These are phyloP conservation scores for Metaphire vulgaris DNA, from an alignment of 1,140 invertebrate genomes.

Conservation along the genomic window DNA sequence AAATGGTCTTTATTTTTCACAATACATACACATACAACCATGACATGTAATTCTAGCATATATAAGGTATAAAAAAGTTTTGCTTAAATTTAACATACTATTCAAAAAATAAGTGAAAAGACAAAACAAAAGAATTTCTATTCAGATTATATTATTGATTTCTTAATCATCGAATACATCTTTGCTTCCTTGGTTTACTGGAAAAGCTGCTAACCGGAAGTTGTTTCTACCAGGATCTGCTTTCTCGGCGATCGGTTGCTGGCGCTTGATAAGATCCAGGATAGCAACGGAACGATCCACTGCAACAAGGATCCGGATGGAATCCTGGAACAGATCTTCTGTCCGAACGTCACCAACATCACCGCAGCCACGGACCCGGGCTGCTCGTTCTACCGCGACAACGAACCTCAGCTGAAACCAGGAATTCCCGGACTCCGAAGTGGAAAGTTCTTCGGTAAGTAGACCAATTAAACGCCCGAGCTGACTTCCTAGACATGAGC, in stretches of 20 bases:
- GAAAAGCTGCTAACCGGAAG: no score
- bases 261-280: neutral
- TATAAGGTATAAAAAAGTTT: no score
- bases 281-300: conserved; percentile 34
- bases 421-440: conserved; percentile 74
- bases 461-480: conserved; percentile 13
- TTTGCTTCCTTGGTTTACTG: no score
- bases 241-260: conserved; percentile 1
- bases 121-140: no score
- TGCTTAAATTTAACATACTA: no score
- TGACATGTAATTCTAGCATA: no score
- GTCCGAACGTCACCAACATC: conserved; percentile 15
- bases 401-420: conserved; percentile 55
- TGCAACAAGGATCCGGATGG: conserved; percentile 9
- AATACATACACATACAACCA: no score
- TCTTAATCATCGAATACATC: no score
- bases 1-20: no score
- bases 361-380: conserved; percentile 30
- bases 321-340: neutral
- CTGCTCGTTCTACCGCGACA: conserved; percentile 31
- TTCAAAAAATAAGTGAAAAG: no score
- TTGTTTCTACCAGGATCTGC: conserved; percentile 68
- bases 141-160: no score
- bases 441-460: conserved; percentile 66
- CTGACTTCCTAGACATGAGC: no score